Conservation (phyloP, 2,888 invertebrate species). For the Aphodius granarius region DNA sequence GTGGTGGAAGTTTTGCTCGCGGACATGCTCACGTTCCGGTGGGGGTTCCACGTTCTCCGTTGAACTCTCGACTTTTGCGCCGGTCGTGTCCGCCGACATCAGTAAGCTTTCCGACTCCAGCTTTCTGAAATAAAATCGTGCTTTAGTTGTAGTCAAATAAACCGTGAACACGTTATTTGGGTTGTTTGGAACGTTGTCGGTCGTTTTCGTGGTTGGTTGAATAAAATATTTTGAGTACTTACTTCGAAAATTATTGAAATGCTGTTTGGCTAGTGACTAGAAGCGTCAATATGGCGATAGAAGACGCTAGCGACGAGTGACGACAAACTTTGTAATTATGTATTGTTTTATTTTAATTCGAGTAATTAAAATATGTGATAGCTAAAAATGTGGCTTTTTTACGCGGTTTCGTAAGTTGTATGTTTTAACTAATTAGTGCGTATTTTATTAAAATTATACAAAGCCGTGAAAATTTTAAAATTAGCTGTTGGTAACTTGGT, state of each 20-base stretch:
- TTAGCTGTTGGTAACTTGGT: neutral
- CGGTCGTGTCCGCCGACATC: conserved; percentile 25
- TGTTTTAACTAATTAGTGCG: neutral
- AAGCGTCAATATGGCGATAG: neutral
- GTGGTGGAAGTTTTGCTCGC: conserved; percentile 15
- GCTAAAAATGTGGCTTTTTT: neutral
- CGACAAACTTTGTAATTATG: neutral
- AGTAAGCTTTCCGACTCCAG: neutral
- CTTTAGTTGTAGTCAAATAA: neutral
- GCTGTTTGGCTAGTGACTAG: too few relatives aligned
- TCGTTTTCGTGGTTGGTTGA: neutral
- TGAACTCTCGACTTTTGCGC: conserved; percentile 23
- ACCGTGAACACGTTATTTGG: neutral
- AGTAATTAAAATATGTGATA: neutral
- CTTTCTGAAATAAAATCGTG: too few relatives aligned
- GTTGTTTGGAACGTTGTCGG: neutral
- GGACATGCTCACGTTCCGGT: conserved; percentile 16
- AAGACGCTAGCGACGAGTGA: neutral
- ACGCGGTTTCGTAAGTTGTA: neutral
- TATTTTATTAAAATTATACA: neutral
- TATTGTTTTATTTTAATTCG: neutral
- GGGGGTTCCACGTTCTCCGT: conserved; percentile 19
- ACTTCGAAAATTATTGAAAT: neutral
- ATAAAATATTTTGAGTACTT: neutral
- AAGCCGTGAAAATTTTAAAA: neutral